Evolutionary conservation across 1,140 invertebrate species (phyloP).

Genomic region (Latrodectus geometricus): DNA sequence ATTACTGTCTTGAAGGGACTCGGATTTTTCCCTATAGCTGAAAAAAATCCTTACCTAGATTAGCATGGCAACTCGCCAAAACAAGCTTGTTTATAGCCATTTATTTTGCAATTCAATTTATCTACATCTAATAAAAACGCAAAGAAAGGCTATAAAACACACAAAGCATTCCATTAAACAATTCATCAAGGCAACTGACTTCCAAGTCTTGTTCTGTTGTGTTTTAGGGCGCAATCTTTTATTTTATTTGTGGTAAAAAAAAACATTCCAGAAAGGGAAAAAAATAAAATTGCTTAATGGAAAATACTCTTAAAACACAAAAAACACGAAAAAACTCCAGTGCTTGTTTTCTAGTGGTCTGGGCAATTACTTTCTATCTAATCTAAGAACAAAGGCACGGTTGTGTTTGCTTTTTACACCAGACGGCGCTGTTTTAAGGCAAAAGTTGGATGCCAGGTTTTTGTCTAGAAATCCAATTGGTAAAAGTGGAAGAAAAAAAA

Average conservation of each 20-base stretch:
- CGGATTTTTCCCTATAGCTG: neutral
- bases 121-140: neutral
- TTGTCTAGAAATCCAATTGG: neutral
- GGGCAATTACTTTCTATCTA: neutral
- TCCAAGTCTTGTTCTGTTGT: neutral
- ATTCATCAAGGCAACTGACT: neutral
- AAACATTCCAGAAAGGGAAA: neutral
- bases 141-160: neutral
- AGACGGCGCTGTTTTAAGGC: neutral
- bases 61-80: neutral
- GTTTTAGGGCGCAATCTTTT: neutral
- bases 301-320: neutral
- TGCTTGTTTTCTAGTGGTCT: neutral
- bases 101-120: slow-evolving; percentile 3
- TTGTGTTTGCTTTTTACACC: neutral
- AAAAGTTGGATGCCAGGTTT: neutral
- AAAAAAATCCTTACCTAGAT: neutral
- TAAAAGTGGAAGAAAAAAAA: neutral
- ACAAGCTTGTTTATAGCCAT: slow-evolving; percentile 1
- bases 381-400: neutral
- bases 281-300: neutral
- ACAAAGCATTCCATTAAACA: neutral
- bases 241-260: neutral
- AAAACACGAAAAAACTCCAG: neutral
- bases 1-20: neutral